Evolutionary conservation across 2,888 invertebrate genomes (phyloP).

Genomic region (Odontothrips loti): DNA sequence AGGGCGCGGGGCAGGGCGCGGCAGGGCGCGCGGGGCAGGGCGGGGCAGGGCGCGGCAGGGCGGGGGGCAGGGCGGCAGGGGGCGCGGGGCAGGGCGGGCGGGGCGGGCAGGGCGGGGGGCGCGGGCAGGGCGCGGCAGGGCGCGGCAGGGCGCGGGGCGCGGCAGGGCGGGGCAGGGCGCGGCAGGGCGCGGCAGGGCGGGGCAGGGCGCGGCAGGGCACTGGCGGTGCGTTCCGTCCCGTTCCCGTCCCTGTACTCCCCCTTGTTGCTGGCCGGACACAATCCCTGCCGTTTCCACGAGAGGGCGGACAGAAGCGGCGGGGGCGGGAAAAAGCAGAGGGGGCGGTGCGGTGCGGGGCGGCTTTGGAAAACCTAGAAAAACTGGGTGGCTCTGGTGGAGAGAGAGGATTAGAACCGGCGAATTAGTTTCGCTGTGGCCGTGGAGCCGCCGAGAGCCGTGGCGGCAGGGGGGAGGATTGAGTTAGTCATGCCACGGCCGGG

Average conservation of each 20-base stretch:
- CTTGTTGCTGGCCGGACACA: too few relatives aligned
- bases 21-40: background rate
- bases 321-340: too few relatives aligned
- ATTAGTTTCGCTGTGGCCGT: background rate
- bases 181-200: background rate
- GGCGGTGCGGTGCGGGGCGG: background rate
- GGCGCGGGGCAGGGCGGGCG: too few relatives aligned
- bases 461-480: background rate
- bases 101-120: too few relatives aligned
- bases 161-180: background rate
- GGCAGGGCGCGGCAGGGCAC: background rate
- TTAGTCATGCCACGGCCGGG: background rate
- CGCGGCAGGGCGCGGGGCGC: too few relatives aligned
- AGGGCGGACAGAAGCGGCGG: too few relatives aligned
- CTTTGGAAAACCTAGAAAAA: slow-evolving; percentile 16
- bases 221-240: too few relatives aligned
- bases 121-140: too few relatives aligned
- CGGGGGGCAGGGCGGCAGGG: too few relatives aligned
- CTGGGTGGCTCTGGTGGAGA: background rate
- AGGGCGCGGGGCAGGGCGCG: too few relatives aligned
- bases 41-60: background rate
- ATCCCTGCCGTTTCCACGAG: too few relatives aligned
- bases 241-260: too few relatives aligned
- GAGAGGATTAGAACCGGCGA: slow-evolving; percentile 16
- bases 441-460: background rate